Base-by-base conservation (phyloP, 2,888 invertebrate species). In the Diarsia dahlii region DNA sequence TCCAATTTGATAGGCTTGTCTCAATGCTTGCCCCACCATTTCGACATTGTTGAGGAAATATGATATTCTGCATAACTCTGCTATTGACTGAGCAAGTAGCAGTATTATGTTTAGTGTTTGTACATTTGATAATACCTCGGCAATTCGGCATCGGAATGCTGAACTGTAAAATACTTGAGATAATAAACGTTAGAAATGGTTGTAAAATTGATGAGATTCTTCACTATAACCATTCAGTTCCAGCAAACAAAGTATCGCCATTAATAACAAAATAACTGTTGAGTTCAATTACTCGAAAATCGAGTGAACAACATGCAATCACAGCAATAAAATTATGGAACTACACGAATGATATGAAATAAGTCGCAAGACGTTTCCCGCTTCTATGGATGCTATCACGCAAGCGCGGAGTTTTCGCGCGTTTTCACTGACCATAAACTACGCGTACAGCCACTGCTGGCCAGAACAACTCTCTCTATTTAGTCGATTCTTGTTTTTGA, bases 351-450 rank as follows among this genome's bases (percentile, higher is more conserved):
- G 28, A 58, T 18, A 58, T 15, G 28, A 58, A 15, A 73, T 74
- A 48, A 28, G 50, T 66, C 28, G 60, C 48, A 52, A 69, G 58
- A 72, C 34, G 54, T 73, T 83, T 82, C 74, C 78, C 79, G 74
- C 78, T 70, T 83, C 54, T 71, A 82, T 73, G 71, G 74, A 84
- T 82, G 68, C 58, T 80, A 80, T 84, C 86, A 87, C 86, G 85
- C 88, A 84, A 90, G 74, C 75, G 74, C 71, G 68, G 68, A 72
- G 82, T 89, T 89, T 90, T 90, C 90, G 87, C 90, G 90, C 89
- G 88, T 91, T 92, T 91, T 91, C 90, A 88, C 92, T 90, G 76
- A 89, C 90, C 90, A 90, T 91, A 91, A 88, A 87, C 82, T 77
- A 85, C 84, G 76, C 83, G 72, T 79, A 65, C 65, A 73, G 68